Conservation (phyloP, 1,140 invertebrate species). For the Drosophila novamexicana region DNA sequence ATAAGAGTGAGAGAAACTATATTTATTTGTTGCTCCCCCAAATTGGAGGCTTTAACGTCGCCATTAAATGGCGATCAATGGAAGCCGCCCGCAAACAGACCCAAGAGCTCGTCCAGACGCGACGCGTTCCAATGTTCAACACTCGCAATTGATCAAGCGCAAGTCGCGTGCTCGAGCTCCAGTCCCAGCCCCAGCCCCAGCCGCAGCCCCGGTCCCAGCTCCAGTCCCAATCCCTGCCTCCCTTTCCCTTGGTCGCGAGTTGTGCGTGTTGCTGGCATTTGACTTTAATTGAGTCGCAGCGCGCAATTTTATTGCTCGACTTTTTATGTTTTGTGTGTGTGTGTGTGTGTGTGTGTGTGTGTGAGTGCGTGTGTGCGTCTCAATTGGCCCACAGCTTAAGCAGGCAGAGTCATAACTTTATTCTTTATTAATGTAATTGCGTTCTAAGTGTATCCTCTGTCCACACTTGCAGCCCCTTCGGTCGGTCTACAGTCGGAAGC, state of each 20-base stretch:
- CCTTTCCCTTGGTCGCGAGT: not conserved
- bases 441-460: constrained; percentile 36
- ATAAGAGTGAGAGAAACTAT: too few relatives aligned
- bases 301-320: constrained; percentile 65
- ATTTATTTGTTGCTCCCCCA: not conserved
- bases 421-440: constrained; percentile 73
- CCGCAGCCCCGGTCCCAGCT: not conserved
- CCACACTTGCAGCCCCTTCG: constrained; percentile 27
- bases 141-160: constrained; percentile 6
- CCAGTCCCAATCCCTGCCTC: too few relatives aligned
- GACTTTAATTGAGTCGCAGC: constrained; percentile 78
- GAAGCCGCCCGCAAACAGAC: constrained; percentile 2
- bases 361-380: constrained; percentile 26
- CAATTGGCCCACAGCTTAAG: constrained; percentile 38
- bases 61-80: constrained; percentile 29
- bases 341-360: constrained; percentile 18
- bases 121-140: not conserved
- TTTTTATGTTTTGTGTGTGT: constrained; percentile 21
- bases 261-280: constrained; percentile 69
- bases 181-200: not conserved
- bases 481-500: not conserved
- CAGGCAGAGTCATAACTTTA: constrained; percentile 6
- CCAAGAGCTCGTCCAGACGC: not conserved
- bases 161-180: constrained; percentile 19
- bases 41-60: constrained; percentile 10